These are phyloP conservation scores for Trachurus trachurus DNA, from an alignment of 2,797 vertebrate species.

Conservation along the genomic window DNA sequence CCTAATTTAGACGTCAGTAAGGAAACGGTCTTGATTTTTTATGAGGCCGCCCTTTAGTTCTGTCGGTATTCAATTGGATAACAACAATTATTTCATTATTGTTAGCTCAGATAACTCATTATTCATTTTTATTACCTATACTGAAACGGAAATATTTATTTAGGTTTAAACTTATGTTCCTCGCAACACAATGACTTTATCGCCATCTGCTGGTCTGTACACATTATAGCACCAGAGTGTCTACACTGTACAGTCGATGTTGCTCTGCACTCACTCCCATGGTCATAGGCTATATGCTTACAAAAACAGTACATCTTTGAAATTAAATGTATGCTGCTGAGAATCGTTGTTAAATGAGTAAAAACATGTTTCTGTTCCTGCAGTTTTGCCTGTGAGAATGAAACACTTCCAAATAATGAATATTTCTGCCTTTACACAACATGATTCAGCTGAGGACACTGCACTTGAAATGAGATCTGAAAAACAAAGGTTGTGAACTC, in stretches of 20 bases:
- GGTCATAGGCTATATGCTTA: neutral
- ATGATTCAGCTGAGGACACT: neutral
- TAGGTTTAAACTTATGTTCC: neutral
- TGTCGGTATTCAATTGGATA: neutral
- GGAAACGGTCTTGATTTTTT: neutral
- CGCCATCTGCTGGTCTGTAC: slow-evolving; percentile 66
- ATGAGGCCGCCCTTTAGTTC: slow-evolving; percentile 13
- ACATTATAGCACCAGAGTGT: slow-evolving; percentile 17
- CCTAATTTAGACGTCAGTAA: slow-evolving; percentile 3
- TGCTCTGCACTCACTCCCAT: neutral
- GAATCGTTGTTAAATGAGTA: too few species aligned
- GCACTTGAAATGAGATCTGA: neutral
- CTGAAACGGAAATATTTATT: neutral
- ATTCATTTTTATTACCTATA: neutral
- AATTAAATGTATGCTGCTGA: too few species aligned
- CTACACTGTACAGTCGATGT: slow-evolving; percentile 1
- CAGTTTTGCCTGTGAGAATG: neutral
- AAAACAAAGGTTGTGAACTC: neutral
- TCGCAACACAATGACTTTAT: neutral
- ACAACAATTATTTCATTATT: neutral
- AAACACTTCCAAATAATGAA: neutral
- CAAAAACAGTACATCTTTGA: neutral
- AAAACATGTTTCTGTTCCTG: neutral
- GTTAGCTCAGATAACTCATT: neutral
- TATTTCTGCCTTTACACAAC: neutral